Conservation (phyloP, 2,113 vertebrate genomes). For the Actenoides lindsayi region DNA sequence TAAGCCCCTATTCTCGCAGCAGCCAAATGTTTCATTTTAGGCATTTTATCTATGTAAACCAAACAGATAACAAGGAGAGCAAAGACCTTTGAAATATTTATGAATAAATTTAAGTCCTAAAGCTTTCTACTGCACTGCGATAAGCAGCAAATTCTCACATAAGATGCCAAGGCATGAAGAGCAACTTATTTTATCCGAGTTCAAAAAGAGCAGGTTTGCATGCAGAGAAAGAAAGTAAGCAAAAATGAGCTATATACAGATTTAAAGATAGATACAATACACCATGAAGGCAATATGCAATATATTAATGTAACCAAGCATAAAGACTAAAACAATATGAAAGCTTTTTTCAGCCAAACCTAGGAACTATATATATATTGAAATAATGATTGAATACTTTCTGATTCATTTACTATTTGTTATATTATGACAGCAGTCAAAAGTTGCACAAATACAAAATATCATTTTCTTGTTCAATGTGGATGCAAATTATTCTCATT, state of each 20-base stretch:
- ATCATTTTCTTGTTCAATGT: not conserved
- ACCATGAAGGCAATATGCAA: not conserved
- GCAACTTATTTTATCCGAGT: not conserved
- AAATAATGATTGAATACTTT: not conserved
- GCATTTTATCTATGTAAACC: conserved; percentile 9
- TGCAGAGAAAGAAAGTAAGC: not conserved
- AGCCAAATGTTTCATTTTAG: conserved; percentile 19
- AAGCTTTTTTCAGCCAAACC: not conserved
- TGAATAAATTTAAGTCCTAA: conserved; percentile 6
- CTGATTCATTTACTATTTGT: not conserved
- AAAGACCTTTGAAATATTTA: conserved; percentile 29
- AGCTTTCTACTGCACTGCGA: not conserved
- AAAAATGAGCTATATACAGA: not conserved
- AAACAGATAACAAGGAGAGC: not conserved
- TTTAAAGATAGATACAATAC: not conserved
- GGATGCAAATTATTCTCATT: not conserved
- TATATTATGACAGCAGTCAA: not conserved
- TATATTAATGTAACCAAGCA: not conserved
- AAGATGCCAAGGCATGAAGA: not conserved
- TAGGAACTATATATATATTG: not conserved
- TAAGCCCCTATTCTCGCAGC: not conserved
- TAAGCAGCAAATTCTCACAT: not conserved
- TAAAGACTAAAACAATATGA: not conserved
- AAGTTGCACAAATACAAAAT: not conserved
- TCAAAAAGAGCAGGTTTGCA: not conserved